phyloP scores from a whole-genome alignment of 2,797 vertebrate genomes.

The Leptodactylus fallax region DNA sequence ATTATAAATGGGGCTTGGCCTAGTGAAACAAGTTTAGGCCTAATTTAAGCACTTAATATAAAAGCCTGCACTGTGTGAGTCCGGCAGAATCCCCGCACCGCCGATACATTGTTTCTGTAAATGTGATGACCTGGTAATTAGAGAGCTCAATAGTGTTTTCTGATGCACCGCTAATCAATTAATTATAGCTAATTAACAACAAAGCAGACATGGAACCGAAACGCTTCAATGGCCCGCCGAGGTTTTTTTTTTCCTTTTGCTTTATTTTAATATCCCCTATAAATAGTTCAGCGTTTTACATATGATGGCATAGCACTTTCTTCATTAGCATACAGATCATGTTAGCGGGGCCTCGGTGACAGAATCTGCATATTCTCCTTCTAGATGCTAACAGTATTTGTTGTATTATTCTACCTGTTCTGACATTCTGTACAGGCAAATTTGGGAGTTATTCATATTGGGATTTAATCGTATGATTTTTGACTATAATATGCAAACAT shows the following conservation, averaged over 20 bases:
- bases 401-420: conserved; percentile 17
- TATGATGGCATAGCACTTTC: conserved; percentile 12
- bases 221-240: background rate
- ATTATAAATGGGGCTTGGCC: conserved; percentile 46
- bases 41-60: conserved; percentile 54
- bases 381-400: background rate
- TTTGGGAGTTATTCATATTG: background rate
- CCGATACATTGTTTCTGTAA: conserved; percentile 39
- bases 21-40: conserved; percentile 44
- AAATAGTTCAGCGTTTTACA: conserved; percentile 33
- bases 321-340: conserved; percentile 39
- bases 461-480: background rate
- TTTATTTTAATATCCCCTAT: conserved; percentile 24
- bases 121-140: conserved; percentile 54
- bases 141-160: conserved; percentile 48
- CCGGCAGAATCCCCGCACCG: background rate
- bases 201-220: conserved; percentile 17
- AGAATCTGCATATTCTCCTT: conserved; percentile 37
- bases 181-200: conserved; percentile 49
- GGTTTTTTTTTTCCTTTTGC: background rate
- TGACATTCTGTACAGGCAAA: background rate
- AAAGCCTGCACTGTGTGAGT: conserved; percentile 38
- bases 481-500: background rate
- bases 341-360: background rate
- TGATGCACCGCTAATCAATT: conserved; percentile 56